Base-by-base conservation (phyloP, 2,888 invertebrate species). In the Hyalella azteca region DNA sequence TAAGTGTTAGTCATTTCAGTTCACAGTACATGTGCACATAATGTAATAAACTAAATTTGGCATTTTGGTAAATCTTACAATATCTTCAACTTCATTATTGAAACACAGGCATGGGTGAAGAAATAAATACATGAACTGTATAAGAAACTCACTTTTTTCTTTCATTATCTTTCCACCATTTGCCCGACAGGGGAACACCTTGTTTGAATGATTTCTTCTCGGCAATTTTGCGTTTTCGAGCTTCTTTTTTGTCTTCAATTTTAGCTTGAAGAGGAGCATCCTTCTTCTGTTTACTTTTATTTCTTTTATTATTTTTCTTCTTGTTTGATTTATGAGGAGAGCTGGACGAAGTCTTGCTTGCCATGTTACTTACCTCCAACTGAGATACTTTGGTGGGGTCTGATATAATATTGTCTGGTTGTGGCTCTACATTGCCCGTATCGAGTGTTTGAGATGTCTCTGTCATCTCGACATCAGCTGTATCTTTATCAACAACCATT, bases 121-220 rank as follows among this genome's bases (percentile, higher is more conserved):
- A 45, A 45, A 15, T 19, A 45, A 45, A 15, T 45, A 19, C 15
- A 15, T 3, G 26, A 1, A 54, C 22, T 54, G 29, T 54, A 54
- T 15, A 54, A 36, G 29, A 13, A 29, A 66, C 66, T 66, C 19
- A 66, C 66, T 66, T 66, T 66, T 32, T 36, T 66, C 66, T 32
- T 36, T 36, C 66, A 36, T 5, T 2, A 22, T 66, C 66, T 22
- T 66, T 66, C 66, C 66, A 66, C 36, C 32, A 32, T 36, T 66
- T 66, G 15, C 66, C 66, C n/a, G 66, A 66, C 66, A 66, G 4
- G 32, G 66, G 66, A 32, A 32, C n/a, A 13, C 66, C 66, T 66
- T 66, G 66, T 19, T 66, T 32, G 66, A 66, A 66, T 4, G 66
- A 22, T 15, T 36, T 66, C 39, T 66, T 66, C 19, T 66, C 66